Evolutionary conservation across 2,888 invertebrate species (phyloP), one percentile per base, ranked within the genome.

Genomic region (Xanthostigma xanthostigma): DNA sequence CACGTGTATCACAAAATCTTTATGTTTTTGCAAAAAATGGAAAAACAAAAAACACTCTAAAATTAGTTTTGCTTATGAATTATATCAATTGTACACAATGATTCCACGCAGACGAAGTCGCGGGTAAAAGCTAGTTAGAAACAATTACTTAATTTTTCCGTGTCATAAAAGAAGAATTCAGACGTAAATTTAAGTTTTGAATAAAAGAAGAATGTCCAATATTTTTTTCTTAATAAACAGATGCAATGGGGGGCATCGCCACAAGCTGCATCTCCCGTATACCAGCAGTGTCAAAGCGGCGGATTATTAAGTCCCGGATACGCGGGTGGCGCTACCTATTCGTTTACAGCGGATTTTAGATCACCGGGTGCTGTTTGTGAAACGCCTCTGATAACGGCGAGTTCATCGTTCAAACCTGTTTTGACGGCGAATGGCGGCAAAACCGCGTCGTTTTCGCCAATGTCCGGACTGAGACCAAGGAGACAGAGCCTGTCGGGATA

Each of bases 341-440:
- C 86, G 41, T 86, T 88, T 64, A 87, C 87, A 2, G 86, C 88
- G 0, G 87, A 88, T 64, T 84, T 87, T 63, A 69, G 87, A 37
- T 69, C 84, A 0, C 70, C 84, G 0, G 79, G 80, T 0, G 70
- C 64, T 43, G 48, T 59, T 6, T 75, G 76, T 57, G 74, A 76
- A 9, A 71, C 73, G 14, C 73, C 76, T 0, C 60, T 76, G 11
- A 70, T 76, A 40, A 71, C 74, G 1, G 71, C 74, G 2, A 64
- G 70, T 0, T 71, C 72, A 0, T 71, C 74, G 9, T 77, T 78
- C 59, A 74, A 79, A 58, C 75, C 76, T 0, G 60, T 77, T 1
- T 65, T 74, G 12, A 64, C 75, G 41, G 54, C 48, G 64, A 60
- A 57, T 75, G 75, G 56, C 60, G 67, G 0, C 64, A 59, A 44